Conservation (phyloP, 2,888 invertebrate species). For the Xiphydria camelus region DNA sequence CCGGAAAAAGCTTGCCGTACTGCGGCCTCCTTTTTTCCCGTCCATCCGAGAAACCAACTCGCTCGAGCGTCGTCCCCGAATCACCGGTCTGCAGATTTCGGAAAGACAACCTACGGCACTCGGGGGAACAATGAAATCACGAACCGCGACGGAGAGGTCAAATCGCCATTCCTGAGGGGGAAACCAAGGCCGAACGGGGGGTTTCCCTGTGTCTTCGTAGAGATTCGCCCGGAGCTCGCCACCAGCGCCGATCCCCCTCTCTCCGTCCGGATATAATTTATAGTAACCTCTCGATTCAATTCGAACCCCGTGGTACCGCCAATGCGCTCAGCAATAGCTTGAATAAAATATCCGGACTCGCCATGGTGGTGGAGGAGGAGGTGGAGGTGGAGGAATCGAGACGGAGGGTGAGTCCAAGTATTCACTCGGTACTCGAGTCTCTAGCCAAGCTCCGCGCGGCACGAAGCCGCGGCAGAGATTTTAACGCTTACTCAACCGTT, state of each 20-base stretch:
- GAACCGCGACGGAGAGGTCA: neutral
- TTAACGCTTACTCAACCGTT: constrained; percentile 43
- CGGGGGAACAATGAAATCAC: neutral
- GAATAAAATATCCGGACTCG: constrained; percentile 32
- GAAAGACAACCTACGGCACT: too few species aligned
- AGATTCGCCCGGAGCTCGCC: neutral
- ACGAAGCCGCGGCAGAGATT: constrained; percentile 32
- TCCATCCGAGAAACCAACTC: too few species aligned
- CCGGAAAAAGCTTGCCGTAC: too few species aligned
- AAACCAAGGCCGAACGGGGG: neutral
- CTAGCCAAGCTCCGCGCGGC: constrained; percentile 19
- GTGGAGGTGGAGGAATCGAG: constrained; percentile 4
- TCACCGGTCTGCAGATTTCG: too few species aligned
- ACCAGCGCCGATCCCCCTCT: too few species aligned
- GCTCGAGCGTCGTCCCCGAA: too few species aligned
- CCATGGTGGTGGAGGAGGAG: constrained; percentile 2
- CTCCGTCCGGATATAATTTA: constrained; percentile 11
- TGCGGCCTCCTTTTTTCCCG: too few species aligned
- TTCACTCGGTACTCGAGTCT: constrained; percentile 27
- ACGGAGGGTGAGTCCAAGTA: constrained; percentile 14
- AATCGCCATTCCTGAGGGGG: neutral
- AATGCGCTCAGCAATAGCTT: constrained; percentile 14
- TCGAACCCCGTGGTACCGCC: constrained; percentile 4
- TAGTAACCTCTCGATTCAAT: constrained; percentile 12
- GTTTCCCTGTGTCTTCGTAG: neutral